Conservation (phyloP, 2,113 vertebrate species). For the Bombycilla garrulus region DNA sequence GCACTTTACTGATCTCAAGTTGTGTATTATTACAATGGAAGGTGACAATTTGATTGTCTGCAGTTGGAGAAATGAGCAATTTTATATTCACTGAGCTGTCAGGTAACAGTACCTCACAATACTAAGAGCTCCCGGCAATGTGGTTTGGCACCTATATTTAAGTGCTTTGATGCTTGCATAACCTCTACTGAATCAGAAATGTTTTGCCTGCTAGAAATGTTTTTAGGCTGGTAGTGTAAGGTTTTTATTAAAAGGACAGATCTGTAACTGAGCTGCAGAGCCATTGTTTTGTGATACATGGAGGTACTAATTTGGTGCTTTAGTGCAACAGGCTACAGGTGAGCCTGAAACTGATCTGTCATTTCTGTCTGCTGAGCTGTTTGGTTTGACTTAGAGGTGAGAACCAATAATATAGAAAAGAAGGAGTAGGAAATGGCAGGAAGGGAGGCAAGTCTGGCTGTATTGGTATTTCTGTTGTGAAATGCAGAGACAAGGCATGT, state of each 20-base stretch:
- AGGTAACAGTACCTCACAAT: conserved; percentile 89
- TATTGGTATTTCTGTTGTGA: not conserved
- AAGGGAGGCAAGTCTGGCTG: not conserved
- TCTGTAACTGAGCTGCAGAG: conserved; percentile 56
- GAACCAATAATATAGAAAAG: not conserved
- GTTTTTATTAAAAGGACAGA: conserved; percentile 69
- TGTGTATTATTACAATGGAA: conserved; percentile 87
- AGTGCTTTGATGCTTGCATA: conserved; percentile 78
- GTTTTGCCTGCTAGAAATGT: conserved; percentile 69
- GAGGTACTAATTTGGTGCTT: conserved; percentile 38
- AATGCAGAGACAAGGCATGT: not conserved
- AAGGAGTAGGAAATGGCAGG: not conserved
- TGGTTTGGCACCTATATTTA: conserved; percentile 87
- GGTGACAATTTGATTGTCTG: conserved; percentile 96
- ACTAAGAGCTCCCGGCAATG: conserved; percentile 86
- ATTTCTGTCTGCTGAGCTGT: not conserved
- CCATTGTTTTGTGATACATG: conserved; percentile 34
- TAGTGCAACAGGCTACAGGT: conserved; percentile 17
- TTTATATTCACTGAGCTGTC: conserved; percentile 89
- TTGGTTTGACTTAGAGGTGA: not conserved
- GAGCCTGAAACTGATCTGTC: conserved; percentile 36
- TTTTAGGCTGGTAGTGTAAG: conserved; percentile 62
- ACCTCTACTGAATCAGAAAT: conserved; percentile 75
- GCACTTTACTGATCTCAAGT: conserved; percentile 82
- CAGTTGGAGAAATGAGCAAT: conserved; percentile 89